Conservation (phyloP, 2,888 invertebrate genomes). For the Diarsia rubi region DNA sequence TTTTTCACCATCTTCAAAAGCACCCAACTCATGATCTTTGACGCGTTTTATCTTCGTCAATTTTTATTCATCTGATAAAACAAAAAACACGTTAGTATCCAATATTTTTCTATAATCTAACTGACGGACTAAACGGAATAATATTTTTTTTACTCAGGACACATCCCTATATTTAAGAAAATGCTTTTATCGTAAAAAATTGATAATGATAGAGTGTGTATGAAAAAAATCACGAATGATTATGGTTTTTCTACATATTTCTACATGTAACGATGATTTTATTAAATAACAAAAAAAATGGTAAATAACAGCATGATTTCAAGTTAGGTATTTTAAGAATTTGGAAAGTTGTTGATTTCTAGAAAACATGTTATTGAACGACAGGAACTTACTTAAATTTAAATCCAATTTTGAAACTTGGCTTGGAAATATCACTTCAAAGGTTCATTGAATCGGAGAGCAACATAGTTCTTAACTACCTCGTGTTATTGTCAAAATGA, state of each 20-base stretch:
- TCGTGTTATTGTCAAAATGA: constrained; percentile 46
- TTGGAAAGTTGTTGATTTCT: not conserved
- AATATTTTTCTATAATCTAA: no score
- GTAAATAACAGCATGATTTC: not conserved
- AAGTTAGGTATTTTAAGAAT: not conserved
- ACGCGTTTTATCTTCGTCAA: no score
- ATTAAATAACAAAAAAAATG: not conserved
- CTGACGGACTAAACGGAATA: no score
- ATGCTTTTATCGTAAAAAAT: not conserved
- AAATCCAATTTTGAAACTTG: not conserved
- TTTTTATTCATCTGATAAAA: no score
- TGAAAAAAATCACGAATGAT: no score
- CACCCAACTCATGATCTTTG: no score
- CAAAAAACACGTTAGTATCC: no score
- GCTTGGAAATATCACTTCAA: not conserved
- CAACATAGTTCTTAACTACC: constrained; percentile 31
- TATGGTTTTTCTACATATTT: not conserved
- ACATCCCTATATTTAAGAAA: not conserved
- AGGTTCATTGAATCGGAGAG: constrained; percentile 25
- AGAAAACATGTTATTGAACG: not conserved
- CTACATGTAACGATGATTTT: not conserved
- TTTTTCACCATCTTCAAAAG: no score
- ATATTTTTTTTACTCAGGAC: no score
- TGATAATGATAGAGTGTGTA: not conserved
- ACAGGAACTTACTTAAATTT: not conserved